A percentile compares a stretch with the other conserved stretches of the same genome.
These are phyloP conservation scores for Leptinotarsa juncta DNA, from an alignment of 2,888 invertebrate species.

Conservation along the genomic window DNA sequence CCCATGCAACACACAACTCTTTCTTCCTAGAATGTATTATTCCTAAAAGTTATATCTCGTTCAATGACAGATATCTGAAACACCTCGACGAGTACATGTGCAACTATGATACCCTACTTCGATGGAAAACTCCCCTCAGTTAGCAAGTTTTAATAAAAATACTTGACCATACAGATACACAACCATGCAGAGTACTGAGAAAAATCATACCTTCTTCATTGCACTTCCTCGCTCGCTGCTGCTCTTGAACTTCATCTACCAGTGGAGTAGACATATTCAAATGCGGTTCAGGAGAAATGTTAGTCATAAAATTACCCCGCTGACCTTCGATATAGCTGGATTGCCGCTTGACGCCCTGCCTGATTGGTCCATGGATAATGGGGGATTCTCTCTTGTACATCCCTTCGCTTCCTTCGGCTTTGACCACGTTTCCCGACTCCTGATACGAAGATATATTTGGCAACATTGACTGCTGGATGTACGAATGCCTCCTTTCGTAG, in stretches of 20 bases:
- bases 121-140: not conserved
- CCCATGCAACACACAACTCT: no score
- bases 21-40: no score
- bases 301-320: slow-evolving; percentile 32
- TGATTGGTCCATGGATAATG: slow-evolving; percentile 66
- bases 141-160: slow-evolving; percentile 2
- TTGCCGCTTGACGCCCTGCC: slow-evolving; percentile 64
- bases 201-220: slow-evolving; percentile 66
- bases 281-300: slow-evolving; percentile 73
- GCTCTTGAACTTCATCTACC: slow-evolving; percentile 71
- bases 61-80: no score
- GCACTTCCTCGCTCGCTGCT: slow-evolving; percentile 65
- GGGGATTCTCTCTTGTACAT: slow-evolving; percentile 68
- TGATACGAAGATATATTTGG: slow-evolving; percentile 52
- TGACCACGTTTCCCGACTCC: slow-evolving; percentile 52
- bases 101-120: no score
- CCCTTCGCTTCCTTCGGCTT: slow-evolving; percentile 56
- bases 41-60: no score
- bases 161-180: no score
- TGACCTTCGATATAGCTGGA: slow-evolving; percentile 28
- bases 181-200: slow-evolving; percentile 10
- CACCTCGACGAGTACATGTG: no score
- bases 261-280: slow-evolving; percentile 75
- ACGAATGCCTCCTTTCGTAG: slow-evolving; percentile 54
- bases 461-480: slow-evolving; percentile 56